phyloP scores from a whole-genome alignment of 2,888 invertebrate species.

The Ceraclea dissimilis region DNA sequence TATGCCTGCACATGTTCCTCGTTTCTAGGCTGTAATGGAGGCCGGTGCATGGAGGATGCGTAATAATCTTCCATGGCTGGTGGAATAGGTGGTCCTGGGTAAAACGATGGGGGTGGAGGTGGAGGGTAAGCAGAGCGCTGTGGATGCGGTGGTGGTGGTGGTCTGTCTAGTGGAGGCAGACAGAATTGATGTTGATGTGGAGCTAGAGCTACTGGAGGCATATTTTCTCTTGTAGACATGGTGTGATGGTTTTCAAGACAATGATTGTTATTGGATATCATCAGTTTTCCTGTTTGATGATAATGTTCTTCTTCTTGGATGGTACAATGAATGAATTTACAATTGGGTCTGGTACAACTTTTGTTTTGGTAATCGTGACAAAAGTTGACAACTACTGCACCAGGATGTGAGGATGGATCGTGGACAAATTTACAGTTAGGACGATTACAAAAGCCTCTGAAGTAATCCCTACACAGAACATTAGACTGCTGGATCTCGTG shows the following conservation, averaged over 20 bases:
- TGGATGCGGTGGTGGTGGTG: neutral
- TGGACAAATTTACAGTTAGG: neutral
- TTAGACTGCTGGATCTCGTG: neutral
- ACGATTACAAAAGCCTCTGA: neutral
- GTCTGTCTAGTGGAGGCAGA: neutral
- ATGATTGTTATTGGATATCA: neutral
- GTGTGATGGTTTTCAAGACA: neutral
- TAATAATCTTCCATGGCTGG: neutral
- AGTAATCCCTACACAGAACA: neutral
- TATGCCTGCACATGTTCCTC: neutral
- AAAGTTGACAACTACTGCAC: neutral
- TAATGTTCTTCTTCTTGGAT: neutral
- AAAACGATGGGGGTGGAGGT: neutral
- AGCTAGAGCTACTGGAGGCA: neutral
- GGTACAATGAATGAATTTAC: neutral
- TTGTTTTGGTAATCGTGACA: slow-evolving; percentile 4
- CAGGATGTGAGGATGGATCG: neutral
- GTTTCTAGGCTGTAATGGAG: neutral
- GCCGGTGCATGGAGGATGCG: neutral
- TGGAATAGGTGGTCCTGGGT: neutral
- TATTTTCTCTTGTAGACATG: neutral
- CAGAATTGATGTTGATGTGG: neutral
- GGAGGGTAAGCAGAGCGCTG: neutral
- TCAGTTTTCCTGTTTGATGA: neutral
- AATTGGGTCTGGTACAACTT: neutral